Conservation (phyloP, 2,888 invertebrate species). For the Morpho helenor region DNA sequence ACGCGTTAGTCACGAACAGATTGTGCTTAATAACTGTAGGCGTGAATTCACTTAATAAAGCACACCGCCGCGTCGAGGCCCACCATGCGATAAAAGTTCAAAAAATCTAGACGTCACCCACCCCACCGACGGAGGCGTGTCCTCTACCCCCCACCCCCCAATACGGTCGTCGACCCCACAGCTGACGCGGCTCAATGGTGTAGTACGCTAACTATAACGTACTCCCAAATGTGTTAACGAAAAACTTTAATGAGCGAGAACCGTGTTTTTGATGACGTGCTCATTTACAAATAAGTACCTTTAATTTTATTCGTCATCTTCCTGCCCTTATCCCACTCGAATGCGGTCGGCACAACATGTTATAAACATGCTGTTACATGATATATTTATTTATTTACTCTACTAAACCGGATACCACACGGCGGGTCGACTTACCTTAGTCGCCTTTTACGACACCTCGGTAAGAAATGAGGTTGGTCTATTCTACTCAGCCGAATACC, state of each 20-base stretch:
- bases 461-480: too few relatives aligned
- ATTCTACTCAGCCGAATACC: too few relatives aligned
- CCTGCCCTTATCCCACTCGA: too few relatives aligned
- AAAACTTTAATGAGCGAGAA: constrained; percentile 23
- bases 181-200: constrained; percentile 64
- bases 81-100: constrained; percentile 14
- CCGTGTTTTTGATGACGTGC: constrained; percentile 14
- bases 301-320: too few relatives aligned
- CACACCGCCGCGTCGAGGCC: constrained; percentile 16
- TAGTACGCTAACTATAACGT: constrained; percentile 42
- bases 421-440: too few relatives aligned
- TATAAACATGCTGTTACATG: too few relatives aligned
- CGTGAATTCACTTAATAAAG: constrained; percentile 2
- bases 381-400: too few relatives aligned
- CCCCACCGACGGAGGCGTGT: constrained; percentile 37
- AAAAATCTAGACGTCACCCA: constrained; percentile 18
- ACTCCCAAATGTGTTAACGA: constrained; percentile 25
- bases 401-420: too few relatives aligned
- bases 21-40: not conserved
- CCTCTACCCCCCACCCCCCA: constrained; percentile 10
- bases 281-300: too few relatives aligned
- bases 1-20: too few relatives aligned
- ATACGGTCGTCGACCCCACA: constrained; percentile 53
- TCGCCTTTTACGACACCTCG: too few relatives aligned
- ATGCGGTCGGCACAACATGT: too few relatives aligned